Evolutionary conservation across 2,113 vertebrate genomes (phyloP).

Genomic region (Glareola pratincola): DNA sequence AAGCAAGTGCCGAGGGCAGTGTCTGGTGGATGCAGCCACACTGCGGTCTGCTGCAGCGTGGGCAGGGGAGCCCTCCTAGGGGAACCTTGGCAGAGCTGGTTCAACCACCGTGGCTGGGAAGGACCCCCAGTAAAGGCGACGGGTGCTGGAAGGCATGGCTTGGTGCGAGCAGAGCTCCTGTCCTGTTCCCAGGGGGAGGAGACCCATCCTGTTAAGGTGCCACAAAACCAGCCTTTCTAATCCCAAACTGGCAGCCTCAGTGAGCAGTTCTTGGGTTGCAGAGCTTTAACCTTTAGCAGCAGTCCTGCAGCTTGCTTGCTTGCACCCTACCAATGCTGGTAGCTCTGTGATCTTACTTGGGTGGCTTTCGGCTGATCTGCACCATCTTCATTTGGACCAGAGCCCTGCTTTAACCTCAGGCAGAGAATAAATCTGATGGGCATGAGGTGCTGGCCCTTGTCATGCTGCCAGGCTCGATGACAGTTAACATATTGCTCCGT

Average conservation of each 20-base stretch:
- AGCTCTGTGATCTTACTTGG: neutral
- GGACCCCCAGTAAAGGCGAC: neutral
- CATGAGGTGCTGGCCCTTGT: neutral
- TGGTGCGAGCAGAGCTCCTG: neutral
- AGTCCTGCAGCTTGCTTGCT: neutral
- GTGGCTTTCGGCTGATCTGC: neutral
- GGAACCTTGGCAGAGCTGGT: neutral
- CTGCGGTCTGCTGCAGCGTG: rapidly evolving
- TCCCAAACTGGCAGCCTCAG: neutral
- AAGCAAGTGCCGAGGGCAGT: neutral
- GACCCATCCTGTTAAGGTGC: neutral
- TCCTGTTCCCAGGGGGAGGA: neutral
- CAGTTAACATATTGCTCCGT: constrained; percentile 14
- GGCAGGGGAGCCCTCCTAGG: neutral
- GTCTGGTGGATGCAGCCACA: neutral
- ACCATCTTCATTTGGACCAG: neutral
- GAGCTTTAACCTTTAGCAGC: neutral
- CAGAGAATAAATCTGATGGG: constrained; percentile 36
- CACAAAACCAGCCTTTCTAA: neutral
- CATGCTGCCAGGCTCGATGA: constrained; percentile 1
- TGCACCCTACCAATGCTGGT: neutral
- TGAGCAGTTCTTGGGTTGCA: neutral
- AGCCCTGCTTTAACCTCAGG: neutral
- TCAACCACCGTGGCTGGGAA: neutral
- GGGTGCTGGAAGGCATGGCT: neutral